Evolutionary conservation across 2,113 vertebrate genomes (phyloP).

Genomic region (Callionymus lyra): DNA sequence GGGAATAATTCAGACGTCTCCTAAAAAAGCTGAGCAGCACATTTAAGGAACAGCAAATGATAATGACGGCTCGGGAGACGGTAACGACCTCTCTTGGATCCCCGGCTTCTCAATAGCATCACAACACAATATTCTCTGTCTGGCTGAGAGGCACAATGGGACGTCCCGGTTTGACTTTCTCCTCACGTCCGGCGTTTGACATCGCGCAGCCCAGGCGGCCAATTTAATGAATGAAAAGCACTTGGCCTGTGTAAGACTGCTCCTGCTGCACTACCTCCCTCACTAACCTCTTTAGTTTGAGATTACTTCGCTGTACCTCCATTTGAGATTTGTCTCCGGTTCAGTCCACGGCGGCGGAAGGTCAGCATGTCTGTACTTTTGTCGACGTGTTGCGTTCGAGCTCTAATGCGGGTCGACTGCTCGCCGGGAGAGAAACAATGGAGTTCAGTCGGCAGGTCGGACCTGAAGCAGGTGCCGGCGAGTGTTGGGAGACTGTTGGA

Average conservation of each 20-base stretch:
- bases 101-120: conserved; percentile 19
- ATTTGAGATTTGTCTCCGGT: conserved; percentile 29
- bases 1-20: conserved; percentile 35
- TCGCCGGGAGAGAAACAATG: conserved; percentile 25
- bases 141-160: conserved; percentile 38
- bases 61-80: conserved; percentile 39
- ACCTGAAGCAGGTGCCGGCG: conserved; percentile 23
- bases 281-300: conserved; percentile 37
- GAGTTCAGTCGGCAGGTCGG: conserved; percentile 14
- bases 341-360: conserved; percentile 8
- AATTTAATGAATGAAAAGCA: conserved; percentile 60
- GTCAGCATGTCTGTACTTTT: conserved; percentile 6
- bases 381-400: conserved; percentile 21
- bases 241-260: conserved; percentile 43
- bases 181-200: conserved; percentile 49
- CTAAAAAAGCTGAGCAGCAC: conserved; percentile 16
- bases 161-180: conserved; percentile 42
- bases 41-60: conserved; percentile 40
- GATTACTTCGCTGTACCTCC: conserved; percentile 25
- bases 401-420: conserved; percentile 33
- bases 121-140: conserved; percentile 38
- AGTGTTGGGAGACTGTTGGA: conserved; percentile 3
- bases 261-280: conserved; percentile 27
- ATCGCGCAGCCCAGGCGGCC: conserved; percentile 43
- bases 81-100: conserved; percentile 23